Percentiles rank a stretch among this genome's conserved stretches.
Conservation (phyloP, 2,888 invertebrate genomes). For the Trissolcus japonicus region DNA sequence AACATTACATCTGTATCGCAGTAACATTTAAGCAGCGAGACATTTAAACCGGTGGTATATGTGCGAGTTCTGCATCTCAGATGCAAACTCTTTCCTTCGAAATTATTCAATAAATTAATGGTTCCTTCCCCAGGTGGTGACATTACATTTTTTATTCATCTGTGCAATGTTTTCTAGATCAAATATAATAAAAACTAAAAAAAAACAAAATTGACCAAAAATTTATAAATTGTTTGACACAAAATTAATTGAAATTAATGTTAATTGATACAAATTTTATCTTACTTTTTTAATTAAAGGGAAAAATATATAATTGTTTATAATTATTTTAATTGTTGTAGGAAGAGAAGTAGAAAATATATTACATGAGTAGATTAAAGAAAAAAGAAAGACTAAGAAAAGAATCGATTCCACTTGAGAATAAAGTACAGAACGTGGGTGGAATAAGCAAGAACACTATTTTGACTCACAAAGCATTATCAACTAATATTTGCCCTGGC, state of each 20-base stretch:
- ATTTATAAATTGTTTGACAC: too few relatives aligned
- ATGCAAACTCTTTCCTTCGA: too few relatives aligned
- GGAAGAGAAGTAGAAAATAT: background rate
- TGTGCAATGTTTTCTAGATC: too few relatives aligned
- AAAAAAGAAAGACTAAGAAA: background rate
- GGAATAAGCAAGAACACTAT: constrained; percentile 58
- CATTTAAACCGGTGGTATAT: constrained; percentile 6
- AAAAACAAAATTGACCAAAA: too few relatives aligned
- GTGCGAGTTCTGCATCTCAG: background rate
- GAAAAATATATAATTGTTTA: background rate
- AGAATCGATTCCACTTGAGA: background rate
- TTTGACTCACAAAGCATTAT: constrained; percentile 70
- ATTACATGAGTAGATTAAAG: background rate
- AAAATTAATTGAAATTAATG: too few relatives aligned
- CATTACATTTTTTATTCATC: too few relatives aligned
- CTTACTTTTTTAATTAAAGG: background rate
- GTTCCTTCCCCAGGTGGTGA: too few relatives aligned
- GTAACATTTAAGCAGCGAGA: constrained; percentile 34
- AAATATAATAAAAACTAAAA: too few relatives aligned
- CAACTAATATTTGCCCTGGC: constrained; percentile 69
- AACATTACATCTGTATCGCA: constrained; percentile 44
- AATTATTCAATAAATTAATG: too few relatives aligned
- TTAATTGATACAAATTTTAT: too few relatives aligned
- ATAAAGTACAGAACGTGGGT: constrained; percentile 13
- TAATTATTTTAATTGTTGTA: background rate